Evolutionary conservation across 1,140 invertebrate genomes (phyloP), one percentile per base, ranked within the genome.

Genomic region (Diplogasteroides magnus): DNA sequence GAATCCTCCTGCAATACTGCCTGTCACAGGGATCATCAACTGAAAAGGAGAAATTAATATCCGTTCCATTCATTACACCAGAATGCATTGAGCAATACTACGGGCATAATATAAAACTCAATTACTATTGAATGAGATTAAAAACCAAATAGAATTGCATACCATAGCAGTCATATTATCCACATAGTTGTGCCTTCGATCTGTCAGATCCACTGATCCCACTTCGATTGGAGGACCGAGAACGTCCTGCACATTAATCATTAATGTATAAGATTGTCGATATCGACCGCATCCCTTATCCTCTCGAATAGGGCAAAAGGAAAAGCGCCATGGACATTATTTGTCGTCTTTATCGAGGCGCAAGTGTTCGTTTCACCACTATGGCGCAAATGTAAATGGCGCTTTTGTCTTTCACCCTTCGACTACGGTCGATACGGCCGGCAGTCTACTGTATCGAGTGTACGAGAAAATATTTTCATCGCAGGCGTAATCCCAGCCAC

Each of bases 141-240:
- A n/a, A n/a, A n/a, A n/a, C n/a, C n/a, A n/a, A n/a, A n/a, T n/a
- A n/a, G n/a, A n/a, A n/a, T n/a, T 19, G 37, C 70, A 37, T 25
- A 83, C 81, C 62, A 58, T 65, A 28, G 79, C 80, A 31, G 71
- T 74, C 23, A 32, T 64, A 32, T 77, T 71, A 31, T 68, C 78
- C 23, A 82, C 69, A 69, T 76, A 79, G 68, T 82, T 82, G 31
- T 70, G 60, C 28, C 14, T 25, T 28, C 74, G 69, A 70, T 82
- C 81, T 0, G 71, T 59, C 13, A 82, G 28, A 56, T 82, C 74
- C 2, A 83, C 71, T n/a, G 37, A 61, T 13, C 80, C 80, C 28
- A 82, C 63, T 26, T 67, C 31, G 55, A 82, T 77, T 2, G 80
- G 80, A 31, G 64, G 58, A 28, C 80, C 80, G 25, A 82, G 62